These are phyloP conservation scores for Galagoides demidoff DNA, from an alignment of 2,797 vertebrate species.

Conservation along the genomic window DNA sequence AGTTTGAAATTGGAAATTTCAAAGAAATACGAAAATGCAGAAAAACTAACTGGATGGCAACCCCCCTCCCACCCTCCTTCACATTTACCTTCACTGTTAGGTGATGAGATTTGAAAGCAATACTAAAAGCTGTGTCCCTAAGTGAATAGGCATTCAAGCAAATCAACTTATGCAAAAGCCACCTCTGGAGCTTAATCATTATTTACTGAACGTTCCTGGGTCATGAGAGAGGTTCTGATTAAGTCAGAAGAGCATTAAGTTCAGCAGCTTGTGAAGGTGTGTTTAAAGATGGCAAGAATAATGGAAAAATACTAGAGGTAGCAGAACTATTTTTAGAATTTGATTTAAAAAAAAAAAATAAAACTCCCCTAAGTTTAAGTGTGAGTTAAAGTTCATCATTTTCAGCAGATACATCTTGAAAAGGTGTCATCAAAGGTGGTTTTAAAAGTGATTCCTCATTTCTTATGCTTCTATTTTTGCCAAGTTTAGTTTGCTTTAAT, in stretches of 20 bases:
- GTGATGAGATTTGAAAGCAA: slow-evolving; percentile 77
- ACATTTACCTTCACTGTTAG: slow-evolving; percentile 74
- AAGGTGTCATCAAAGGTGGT: slow-evolving; percentile 29
- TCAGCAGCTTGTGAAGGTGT: slow-evolving; percentile 87
- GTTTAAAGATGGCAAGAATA: slow-evolving; percentile 84
- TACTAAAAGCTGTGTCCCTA: slow-evolving; percentile 77
- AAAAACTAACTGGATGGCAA: not conserved
- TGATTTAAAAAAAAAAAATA: slow-evolving; percentile 65
- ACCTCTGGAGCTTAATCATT: slow-evolving; percentile 89
- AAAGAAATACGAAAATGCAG: slow-evolving; percentile 43
- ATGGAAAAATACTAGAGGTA: slow-evolving; percentile 88
- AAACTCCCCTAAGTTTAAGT: slow-evolving; percentile 37
- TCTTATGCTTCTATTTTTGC: slow-evolving; percentile 10
- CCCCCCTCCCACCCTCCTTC: not conserved
- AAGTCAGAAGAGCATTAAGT: slow-evolving; percentile 91
- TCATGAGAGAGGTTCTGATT: slow-evolving; percentile 88
- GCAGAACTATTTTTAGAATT: slow-evolving; percentile 83
- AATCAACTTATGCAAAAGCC: slow-evolving; percentile 86
- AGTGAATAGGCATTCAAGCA: slow-evolving; percentile 87
- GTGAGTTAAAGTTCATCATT: not conserved
- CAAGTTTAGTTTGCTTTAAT: slow-evolving; percentile 34
- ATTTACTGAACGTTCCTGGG: slow-evolving; percentile 88
- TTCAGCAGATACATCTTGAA: slow-evolving; percentile 14
- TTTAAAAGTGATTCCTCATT: slow-evolving; percentile 44
- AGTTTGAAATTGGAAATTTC: slow-evolving; percentile 21